Evolutionary conservation across 2,113 vertebrate genomes (phyloP).

Genomic region (Archilochus colubris): DNA sequence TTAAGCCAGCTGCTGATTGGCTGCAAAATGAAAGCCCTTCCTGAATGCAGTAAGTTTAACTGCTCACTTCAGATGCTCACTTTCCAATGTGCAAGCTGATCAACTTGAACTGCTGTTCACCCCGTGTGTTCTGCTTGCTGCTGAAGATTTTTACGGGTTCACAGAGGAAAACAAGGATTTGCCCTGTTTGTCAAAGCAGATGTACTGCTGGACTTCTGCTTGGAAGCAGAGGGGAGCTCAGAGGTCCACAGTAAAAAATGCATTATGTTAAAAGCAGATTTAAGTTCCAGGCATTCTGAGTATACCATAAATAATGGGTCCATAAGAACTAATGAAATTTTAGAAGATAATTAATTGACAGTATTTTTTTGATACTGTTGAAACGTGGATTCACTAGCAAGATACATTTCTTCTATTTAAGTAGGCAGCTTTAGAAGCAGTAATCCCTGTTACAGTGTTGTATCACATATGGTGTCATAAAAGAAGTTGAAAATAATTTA

Average conservation of each 20-base stretch:
- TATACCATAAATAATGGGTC: neutral
- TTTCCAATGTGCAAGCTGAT: conserved; percentile 27
- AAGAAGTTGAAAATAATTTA: neutral
- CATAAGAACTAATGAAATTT: neutral
- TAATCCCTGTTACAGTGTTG: neutral
- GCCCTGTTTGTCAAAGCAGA: neutral
- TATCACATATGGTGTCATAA: neutral
- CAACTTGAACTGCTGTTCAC: conserved; percentile 23
- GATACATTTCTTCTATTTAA: neutral
- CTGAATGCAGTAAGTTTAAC: neutral
- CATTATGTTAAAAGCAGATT: neutral
- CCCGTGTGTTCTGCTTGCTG: neutral
- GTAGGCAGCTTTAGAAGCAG: neutral
- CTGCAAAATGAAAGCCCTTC: conserved; percentile 7
- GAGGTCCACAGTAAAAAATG: neutral
- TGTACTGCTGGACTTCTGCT: neutral
- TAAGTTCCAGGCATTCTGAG: neutral
- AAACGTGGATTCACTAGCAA: neutral
- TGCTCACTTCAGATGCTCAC: neutral
- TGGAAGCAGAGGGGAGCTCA: neutral
- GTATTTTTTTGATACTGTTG: neutral
- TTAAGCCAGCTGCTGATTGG: neutral
- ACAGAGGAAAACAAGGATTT: neutral
- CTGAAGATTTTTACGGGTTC: conserved; percentile 3
- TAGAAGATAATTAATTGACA: conserved; percentile 17